Evolutionary conservation across 23 tunicate genomes (phyloP).

Genomic region (Pegea sp.): DNA sequence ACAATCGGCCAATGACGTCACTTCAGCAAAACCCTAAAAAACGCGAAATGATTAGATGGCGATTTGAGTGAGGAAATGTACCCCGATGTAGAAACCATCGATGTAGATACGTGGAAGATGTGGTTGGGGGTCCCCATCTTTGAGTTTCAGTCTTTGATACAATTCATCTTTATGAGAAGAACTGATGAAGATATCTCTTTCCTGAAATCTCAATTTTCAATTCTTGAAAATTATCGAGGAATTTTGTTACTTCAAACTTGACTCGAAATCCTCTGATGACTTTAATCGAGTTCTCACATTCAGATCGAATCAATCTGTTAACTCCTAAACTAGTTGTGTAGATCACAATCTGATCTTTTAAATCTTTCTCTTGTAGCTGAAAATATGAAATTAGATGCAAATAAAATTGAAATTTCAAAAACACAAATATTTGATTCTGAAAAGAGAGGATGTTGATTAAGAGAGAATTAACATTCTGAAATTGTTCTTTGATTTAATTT

Average conservation of each 20-base stretch:
- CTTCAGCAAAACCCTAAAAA: constrained; percentile 51
- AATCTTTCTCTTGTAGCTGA: constrained; percentile 54
- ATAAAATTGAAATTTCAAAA: too few relatives aligned
- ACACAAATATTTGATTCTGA: too few relatives aligned
- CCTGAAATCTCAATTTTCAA: constrained; percentile 12
- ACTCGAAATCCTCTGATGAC: constrained; percentile 63
- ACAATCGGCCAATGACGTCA: constrained; percentile 92
- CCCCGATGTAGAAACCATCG: constrained; percentile 89
- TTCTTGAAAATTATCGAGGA: not conserved
- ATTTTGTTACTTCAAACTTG: constrained; percentile 41
- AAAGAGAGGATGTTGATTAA: too few relatives aligned
- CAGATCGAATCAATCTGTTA: constrained; percentile 30
- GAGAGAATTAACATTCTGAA: too few relatives aligned
- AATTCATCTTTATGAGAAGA: constrained; percentile 73
- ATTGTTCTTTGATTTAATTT: too few relatives aligned
- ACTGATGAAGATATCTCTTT: constrained; percentile 45
- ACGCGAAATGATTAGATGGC: too few relatives aligned
- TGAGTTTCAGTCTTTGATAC: constrained; percentile 50
- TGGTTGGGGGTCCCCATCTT: constrained; percentile 36
- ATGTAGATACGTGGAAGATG: constrained; percentile 73
- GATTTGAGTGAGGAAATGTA: constrained; percentile 7
- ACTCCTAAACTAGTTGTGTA: constrained; percentile 81
- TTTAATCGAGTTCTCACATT: constrained; percentile 59
- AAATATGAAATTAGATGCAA: too few relatives aligned
- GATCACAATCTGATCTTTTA: constrained; percentile 48